Evolutionary conservation across 64 coral and sea anemone species (phyloP), one percentile per base, ranked within the genome.

Genomic region (Porites lutea): DNA sequence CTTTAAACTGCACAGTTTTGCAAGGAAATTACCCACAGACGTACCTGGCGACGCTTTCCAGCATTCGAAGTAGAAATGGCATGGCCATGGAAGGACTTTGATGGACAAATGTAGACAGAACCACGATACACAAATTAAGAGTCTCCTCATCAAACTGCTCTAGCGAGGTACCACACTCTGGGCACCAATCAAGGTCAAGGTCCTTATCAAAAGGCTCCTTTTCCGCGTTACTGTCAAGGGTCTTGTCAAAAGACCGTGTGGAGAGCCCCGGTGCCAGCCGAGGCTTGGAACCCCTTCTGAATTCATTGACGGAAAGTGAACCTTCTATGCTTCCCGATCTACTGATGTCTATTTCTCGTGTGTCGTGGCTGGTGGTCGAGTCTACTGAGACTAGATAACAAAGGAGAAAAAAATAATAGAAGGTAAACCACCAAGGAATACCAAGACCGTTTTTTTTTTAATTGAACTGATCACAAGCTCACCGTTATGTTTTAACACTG

Each of bases 81-180:
- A 95, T 99, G 6, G 97, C 94, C 94, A 99, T 95, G 3, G 94
- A 93, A 5, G 97, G 97, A 14, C 88, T 93, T 83, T 93, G 94
- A 81, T 99, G 92, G 21, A 89, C 97, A 94, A 95, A 99, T 3
- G 97, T 99, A 18, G 97, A 99, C 51, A 99, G 78, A 11, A 93
- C 91, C 50, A 99, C 91, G 46, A 99, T 99, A 65, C 93, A 95
- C 11, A 99, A 81, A 63, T 99, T 99, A 7, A 99, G 88, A 2
- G 97, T 99, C 65, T 96, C 97, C 52, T 99, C 97, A 47, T 99
- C 91, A 89, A 99, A 99, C 88, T 99, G 90, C 60, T 99, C 97
- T 58, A 99, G 69, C 16, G 87, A 89, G 27, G 82, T 88, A 9
- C 94, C 91, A 79, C 97, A 99, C 53, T 93, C 97, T 1, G 97